Percentiles rank a stretch among this genome's conserved stretches.
These are phyloP conservation scores for Collichthys lucidus DNA, from an alignment of 2,113 vertebrate genomes.

Conservation along the genomic window DNA sequence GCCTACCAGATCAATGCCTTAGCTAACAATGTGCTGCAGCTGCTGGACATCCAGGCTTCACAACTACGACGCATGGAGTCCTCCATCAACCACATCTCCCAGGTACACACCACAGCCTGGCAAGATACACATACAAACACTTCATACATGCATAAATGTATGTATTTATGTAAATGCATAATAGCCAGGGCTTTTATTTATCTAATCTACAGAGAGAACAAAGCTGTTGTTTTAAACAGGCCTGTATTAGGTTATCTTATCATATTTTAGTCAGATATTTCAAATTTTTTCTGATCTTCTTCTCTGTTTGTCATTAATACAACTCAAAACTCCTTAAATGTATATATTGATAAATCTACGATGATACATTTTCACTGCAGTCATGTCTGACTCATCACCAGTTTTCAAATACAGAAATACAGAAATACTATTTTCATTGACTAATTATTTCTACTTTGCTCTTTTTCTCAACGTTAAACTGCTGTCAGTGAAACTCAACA, in stretches of 20 bases:
- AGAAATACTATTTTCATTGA: not conserved
- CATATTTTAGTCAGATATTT: not conserved
- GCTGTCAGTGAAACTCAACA: not conserved
- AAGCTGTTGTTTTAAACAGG: not conserved
- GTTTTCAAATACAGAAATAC: not conserved
- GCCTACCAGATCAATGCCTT: constrained; percentile 99
- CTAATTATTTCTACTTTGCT: not conserved
- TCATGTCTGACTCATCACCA: not conserved
- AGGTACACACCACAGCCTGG: constrained; percentile 68
- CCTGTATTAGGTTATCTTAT: not conserved
- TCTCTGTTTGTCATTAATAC: not conserved
- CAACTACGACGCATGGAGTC: constrained; percentile 99
- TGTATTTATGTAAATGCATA: not conserved
- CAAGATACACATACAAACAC: not conserved
- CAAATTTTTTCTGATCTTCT: not conserved
- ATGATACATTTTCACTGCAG: not conserved
- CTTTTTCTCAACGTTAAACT: not conserved
- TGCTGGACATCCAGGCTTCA: constrained; percentile 98
- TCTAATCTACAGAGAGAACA: too few species aligned
- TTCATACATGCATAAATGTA: not conserved
- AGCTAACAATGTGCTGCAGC: constrained; percentile 98
- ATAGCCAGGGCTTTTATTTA: not conserved
- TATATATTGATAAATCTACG: not conserved
- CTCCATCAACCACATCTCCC: constrained; percentile 93
- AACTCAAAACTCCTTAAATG: not conserved